phyloP scores from a whole-genome alignment of 2,797 vertebrate genomes.

The Platalea minor region DNA sequence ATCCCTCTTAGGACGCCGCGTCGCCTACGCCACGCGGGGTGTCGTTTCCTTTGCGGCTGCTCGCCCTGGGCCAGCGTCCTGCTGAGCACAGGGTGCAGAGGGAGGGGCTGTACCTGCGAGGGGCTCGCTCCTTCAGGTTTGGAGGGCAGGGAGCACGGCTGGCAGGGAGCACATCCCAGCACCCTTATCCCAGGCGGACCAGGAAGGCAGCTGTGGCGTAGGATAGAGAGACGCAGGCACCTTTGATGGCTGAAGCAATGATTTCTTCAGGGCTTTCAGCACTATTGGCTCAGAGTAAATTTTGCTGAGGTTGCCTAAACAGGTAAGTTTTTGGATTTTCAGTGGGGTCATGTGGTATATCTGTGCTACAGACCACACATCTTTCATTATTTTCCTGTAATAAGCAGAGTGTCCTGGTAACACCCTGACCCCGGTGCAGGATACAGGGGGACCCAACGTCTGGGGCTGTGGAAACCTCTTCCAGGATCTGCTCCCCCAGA shows the following conservation, averaged over 20 bases:
- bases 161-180: neutral
- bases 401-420: neutral
- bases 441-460: neutral
- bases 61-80: fast-evolving
- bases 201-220: neutral
- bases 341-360: neutral
- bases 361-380: neutral
- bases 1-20: fast-evolving
- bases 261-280: neutral
- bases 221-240: neutral
- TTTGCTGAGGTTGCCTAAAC: neutral
- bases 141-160: neutral
- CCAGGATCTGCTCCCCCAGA: neutral
- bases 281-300: neutral
- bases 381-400: neutral
- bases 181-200: neutral
- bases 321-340: neutral
- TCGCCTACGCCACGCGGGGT: fast-evolving
- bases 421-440: neutral
- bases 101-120: neutral
- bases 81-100: neutral
- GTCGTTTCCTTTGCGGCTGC: neutral
- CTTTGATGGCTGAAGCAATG: too few species aligned
- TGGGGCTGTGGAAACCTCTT: neutral
- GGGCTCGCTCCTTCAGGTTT: neutral